phyloP scores from a whole-genome alignment of 2,888 invertebrate genomes.

The Tortrix viridana region DNA sequence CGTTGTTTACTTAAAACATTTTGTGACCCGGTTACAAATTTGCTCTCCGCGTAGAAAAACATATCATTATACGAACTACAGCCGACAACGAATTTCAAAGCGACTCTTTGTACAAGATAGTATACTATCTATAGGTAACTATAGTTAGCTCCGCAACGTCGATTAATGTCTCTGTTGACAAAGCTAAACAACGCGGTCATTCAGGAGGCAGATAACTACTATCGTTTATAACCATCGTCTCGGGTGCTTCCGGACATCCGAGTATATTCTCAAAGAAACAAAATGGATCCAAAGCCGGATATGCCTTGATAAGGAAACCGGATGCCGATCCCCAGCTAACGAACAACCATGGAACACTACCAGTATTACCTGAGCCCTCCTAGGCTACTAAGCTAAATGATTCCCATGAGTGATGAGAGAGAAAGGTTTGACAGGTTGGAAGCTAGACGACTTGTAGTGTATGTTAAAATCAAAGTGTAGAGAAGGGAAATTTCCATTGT shows the following conservation, averaged over 20 bases:
- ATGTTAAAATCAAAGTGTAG: conserved; percentile 34
- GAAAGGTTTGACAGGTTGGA: conserved; percentile 43
- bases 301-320: conserved; percentile 72
- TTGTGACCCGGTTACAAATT: too few relatives aligned
- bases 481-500: conserved; percentile 29
- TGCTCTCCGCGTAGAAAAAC: too few relatives aligned
- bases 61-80: too few relatives aligned
- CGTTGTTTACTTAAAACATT: too few relatives aligned
- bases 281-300: conserved; percentile 66
- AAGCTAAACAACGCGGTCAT: conserved; percentile 15
- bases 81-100: neutral
- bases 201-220: conserved; percentile 20
- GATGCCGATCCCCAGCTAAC: conserved; percentile 69
- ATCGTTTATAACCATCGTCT: conserved; percentile 33
- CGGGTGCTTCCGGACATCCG: conserved; percentile 52
- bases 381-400: conserved; percentile 33
- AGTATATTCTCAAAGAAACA: conserved; percentile 68
- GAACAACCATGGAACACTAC: conserved; percentile 65
- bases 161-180: conserved; percentile 17
- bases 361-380: conserved; percentile 50
- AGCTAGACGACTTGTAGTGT: conserved; percentile 45
- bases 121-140: too few relatives aligned
- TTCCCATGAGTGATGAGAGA: conserved; percentile 3
- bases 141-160: neutral
- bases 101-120: neutral